phyloP scores from a whole-genome alignment of 2,797 vertebrate genomes.

The Chlorospingus semifuscus region DNA sequence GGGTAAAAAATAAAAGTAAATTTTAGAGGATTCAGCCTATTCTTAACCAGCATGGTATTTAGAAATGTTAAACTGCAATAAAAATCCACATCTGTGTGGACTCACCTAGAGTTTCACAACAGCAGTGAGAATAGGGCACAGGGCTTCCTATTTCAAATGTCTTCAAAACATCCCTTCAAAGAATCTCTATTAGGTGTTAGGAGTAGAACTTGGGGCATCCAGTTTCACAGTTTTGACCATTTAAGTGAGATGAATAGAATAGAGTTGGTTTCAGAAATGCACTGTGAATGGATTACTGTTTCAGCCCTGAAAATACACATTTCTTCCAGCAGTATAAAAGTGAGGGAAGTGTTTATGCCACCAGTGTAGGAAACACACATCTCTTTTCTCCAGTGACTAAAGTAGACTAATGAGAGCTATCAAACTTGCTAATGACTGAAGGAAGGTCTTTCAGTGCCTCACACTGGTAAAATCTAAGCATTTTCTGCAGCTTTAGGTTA shows the following conservation, averaged over 20 bases:
- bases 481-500: background rate
- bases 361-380: conserved; percentile 29
- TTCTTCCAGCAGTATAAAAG: conserved; percentile 25
- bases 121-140: conserved; percentile 20
- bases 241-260: conserved; percentile 37
- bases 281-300: conserved; percentile 52
- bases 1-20: background rate
- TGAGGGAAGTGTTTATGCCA: conserved; percentile 1
- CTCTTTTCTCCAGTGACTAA: conserved; percentile 7
- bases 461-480: background rate
- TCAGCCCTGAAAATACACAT: conserved; percentile 20
- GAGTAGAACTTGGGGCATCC: conserved; percentile 35
- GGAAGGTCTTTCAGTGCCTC: background rate
- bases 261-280: background rate
- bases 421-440: conserved; percentile 10
- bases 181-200: conserved; percentile 58
- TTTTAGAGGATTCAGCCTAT: conserved; percentile 30
- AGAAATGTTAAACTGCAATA: conserved; percentile 37
- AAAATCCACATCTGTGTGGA: conserved; percentile 27
- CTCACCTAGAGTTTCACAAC: conserved; percentile 37
- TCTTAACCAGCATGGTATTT: background rate
- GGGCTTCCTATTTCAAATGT: conserved; percentile 56
- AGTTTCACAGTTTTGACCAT: conserved; percentile 50
- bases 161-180: conserved; percentile 58
- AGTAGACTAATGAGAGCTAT: conserved; percentile 17